These are phyloP conservation scores for Peucedramus taeniatus DNA, from an alignment of 2,113 vertebrate species.

Conservation along the genomic window DNA sequence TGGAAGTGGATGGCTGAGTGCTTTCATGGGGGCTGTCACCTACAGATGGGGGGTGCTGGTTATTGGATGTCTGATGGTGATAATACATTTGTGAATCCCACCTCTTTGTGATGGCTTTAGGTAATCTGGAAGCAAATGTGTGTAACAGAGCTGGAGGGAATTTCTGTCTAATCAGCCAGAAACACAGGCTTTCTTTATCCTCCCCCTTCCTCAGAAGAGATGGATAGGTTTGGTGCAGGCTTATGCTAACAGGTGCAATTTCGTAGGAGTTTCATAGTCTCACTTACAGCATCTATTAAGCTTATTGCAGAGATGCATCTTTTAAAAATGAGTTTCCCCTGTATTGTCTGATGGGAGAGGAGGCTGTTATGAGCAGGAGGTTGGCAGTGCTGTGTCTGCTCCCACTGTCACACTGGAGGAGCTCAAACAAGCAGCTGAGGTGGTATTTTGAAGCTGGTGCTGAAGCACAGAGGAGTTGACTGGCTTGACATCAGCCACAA, in stretches of 20 bases:
- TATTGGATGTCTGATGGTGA: neutral
- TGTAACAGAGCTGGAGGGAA: neutral
- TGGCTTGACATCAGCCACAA: neutral
- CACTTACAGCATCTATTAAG: neutral
- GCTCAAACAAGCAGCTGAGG: neutral
- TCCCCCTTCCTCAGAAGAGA: neutral
- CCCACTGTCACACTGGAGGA: neutral
- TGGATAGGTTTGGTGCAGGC: neutral
- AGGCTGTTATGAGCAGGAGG: neutral
- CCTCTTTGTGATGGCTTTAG: neutral
- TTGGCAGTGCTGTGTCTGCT: neutral
- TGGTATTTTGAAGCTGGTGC: neutral
- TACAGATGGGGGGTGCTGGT: neutral
- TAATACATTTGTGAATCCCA: neutral
- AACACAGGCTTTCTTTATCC: neutral
- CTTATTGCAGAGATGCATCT: neutral
- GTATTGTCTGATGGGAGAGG: neutral
- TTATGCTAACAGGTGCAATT: neutral
- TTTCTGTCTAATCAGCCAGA: neutral
- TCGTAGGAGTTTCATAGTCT: neutral
- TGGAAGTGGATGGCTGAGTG: neutral
- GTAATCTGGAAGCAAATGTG: neutral
- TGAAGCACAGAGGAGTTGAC: neutral
- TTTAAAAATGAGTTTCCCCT: neutral
- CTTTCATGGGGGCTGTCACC: neutral